Evolutionary conservation across 2,888 invertebrate genomes (phyloP).

Genomic region (Thecocarcelia acutangulata): DNA sequence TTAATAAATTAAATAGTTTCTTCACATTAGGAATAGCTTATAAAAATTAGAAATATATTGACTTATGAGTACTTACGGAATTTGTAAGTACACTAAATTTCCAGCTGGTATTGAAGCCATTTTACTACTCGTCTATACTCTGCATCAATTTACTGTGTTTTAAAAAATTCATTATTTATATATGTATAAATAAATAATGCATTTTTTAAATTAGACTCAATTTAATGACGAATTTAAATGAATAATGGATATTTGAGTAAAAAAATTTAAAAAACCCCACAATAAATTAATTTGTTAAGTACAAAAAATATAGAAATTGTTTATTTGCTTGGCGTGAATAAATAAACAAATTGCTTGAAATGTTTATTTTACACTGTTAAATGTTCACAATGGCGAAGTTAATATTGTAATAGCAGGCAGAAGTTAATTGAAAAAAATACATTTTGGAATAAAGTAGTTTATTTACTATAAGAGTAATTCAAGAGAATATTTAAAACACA

Average conservation of each 20-base stretch:
- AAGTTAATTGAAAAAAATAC: no score
- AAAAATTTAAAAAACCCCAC: slow-evolving; percentile 8
- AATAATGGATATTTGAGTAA: slow-evolving; percentile 29
- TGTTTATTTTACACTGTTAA: slow-evolving; percentile 34
- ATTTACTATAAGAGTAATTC: no score
- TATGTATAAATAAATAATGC: slow-evolving; percentile 20
- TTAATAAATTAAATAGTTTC: no score
- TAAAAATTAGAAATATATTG: no score
- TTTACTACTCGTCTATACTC: not conserved
- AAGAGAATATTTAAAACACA: no score
- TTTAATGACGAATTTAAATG: slow-evolving; percentile 43
- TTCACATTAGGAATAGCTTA: no score
- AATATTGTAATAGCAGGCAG: not conserved
- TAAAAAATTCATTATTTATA: not conserved
- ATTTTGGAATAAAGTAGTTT: no score
- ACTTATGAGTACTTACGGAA: no score
- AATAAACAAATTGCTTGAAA: slow-evolving; percentile 30
- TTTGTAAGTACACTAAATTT: no score
- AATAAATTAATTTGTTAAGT: slow-evolving; percentile 26
- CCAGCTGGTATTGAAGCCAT: not conserved
- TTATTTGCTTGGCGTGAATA: slow-evolving; percentile 24
- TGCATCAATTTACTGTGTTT: not conserved
- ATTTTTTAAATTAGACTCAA: slow-evolving; percentile 35
- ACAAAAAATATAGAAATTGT: slow-evolving; percentile 25
- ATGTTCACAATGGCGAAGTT: not conserved